These are phyloP conservation scores for Anadara kagoshimensis DNA, from an alignment of 1,140 invertebrate species.

Conservation along the genomic window DNA sequence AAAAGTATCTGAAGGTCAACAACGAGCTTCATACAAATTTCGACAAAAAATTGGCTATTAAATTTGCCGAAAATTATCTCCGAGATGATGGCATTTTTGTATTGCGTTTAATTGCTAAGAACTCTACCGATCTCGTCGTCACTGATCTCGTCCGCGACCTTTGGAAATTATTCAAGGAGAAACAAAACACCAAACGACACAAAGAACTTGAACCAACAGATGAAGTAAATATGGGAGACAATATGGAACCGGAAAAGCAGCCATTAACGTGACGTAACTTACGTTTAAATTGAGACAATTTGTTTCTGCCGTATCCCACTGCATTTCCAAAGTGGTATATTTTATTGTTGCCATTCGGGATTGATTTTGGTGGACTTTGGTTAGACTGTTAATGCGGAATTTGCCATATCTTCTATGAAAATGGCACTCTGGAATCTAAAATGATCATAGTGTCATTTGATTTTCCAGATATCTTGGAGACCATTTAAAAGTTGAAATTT, in stretches of 20 bases:
- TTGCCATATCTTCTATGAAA: no score
- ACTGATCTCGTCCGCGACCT: conserved; percentile 67
- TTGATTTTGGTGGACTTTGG: no score
- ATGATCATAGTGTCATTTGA: no score
- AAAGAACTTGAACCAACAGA: conserved; percentile 34
- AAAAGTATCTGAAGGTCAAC: conserved; percentile 62
- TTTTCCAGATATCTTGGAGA: no score
- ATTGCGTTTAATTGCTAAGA: conserved; percentile 66
- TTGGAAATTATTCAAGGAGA: conserved; percentile 65
- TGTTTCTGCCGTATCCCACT: background rate
- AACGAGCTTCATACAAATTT: conserved; percentile 58
- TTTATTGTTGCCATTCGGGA: no score
- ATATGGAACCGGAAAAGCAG: conserved; percentile 41
- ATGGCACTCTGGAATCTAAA: no score
- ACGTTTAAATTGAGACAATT: conserved; percentile 7
- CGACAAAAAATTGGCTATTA: conserved; percentile 60
- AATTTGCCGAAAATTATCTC: conserved; percentile 65
- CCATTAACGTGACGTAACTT: conserved; percentile 24
- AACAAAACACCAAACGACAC: conserved; percentile 44
- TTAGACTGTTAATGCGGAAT: no score
- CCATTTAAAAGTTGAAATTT: no score
- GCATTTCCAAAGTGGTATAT: no score
- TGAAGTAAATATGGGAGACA: conserved; percentile 21
- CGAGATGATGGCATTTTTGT: conserved; percentile 70
- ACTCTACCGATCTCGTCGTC: conserved; percentile 68